Base-by-base conservation (phyloP, 2,113 vertebrate genomes). In the Elaphurus davidianus region DNA sequence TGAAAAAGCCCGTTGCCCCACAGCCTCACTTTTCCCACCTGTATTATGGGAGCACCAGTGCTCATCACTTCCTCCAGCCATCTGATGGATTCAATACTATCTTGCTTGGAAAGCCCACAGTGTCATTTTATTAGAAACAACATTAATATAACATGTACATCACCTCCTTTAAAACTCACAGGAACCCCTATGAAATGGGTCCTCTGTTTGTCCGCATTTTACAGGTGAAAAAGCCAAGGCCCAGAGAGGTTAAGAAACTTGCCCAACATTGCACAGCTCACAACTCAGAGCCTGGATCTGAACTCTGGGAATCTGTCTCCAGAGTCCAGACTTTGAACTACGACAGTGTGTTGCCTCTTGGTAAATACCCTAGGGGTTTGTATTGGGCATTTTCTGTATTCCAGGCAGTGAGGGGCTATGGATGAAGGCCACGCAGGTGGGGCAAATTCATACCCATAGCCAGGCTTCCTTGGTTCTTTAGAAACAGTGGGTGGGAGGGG, bases 171-270 rank as follows among this genome's bases (percentile, higher is more conserved):
- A 71, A 60, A 84, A 59, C 43, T 36, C 87, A 40, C 11, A 21
- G n/a, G 91, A 60, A 47, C 40, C 7, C 9, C 19, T 9, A 0
- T 30, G 82, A 91, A 19, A 55, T 57, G 33, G 12, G 12, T 30
- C 47, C 71, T 59, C 59, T 40, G 1, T 50, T 45, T 92, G 93
- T 91, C 30, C 6, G 28, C 60, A 8, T 43, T 89, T 90, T 74
- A 81, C 3, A 59, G 21, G 7, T 25, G 25, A 87, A 55, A n/a
- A 79, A 74, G 19, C 52, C 5, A 79, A 79, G 74, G 25, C 40
- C 71, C 57, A 62, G 93, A 92, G 88, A 83, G 45, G 33, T 92
- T 86, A 71, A 87, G 45, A 67, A 89, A 78, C 25, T 55, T 89
- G 27, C 76, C 28, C 60, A 45, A 1, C 15, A 11, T 89, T 87